A percentile compares a stretch with the other conserved stretches of the same genome.
Evolutionary conservation across 2,888 invertebrate species (phyloP).

Genomic region (Dolomedes plantarius): DNA sequence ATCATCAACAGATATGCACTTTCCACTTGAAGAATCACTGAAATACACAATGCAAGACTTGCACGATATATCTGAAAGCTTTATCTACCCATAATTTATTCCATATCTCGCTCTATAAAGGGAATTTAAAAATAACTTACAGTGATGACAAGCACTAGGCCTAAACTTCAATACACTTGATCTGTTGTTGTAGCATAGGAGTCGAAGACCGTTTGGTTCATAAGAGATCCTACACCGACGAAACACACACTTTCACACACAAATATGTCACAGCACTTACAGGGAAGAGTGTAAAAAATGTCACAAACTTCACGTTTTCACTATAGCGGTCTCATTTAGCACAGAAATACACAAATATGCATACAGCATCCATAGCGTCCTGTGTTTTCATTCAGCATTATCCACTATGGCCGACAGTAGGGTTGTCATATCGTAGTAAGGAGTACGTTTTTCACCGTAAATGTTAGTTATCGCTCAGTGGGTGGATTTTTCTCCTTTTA

Average conservation of each 20-base stretch:
- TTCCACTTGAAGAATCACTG: background rate
- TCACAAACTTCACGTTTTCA: slow-evolving; percentile 15
- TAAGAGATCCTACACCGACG: slow-evolving; percentile 19
- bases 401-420: slow-evolving; percentile 66
- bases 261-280: background rate
- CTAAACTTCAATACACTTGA: slow-evolving; percentile 29
- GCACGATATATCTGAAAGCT: background rate
- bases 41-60: background rate
- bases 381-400: slow-evolving; percentile 67
- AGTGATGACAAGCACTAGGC: slow-evolving; percentile 53
- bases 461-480: background rate
- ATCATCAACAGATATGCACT: background rate
- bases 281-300: slow-evolving; percentile 29
- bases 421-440: slow-evolving; percentile 62
- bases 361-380: slow-evolving; percentile 59
- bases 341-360: slow-evolving; percentile 21
- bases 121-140: slow-evolving; percentile 41
- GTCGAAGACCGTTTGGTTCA: slow-evolving; percentile 59
- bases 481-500: background rate
- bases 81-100: background rate
- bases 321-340: background rate
- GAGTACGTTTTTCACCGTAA: background rate
- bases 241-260: slow-evolving; percentile 9
- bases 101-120: background rate
- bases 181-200: slow-evolving; percentile 46